These are phyloP conservation scores for Amphipyra berbera DNA, from an alignment of 2,888 invertebrate genomes.

Conservation along the genomic window DNA sequence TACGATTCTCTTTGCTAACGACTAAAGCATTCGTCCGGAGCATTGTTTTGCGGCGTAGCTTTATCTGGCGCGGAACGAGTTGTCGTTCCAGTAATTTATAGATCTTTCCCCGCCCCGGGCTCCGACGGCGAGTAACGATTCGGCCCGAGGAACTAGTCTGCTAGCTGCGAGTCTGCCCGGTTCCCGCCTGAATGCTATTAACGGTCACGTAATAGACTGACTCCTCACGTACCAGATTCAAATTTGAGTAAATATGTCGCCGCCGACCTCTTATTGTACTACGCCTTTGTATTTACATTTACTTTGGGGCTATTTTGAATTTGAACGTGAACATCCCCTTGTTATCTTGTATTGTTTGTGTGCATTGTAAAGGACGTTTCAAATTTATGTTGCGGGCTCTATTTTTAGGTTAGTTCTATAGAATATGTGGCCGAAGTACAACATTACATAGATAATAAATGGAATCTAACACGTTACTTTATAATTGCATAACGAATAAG, in stretches of 20 bases:
- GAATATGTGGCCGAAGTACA: background rate
- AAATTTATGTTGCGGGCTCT: slow-evolving; percentile 57
- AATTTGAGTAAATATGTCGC: slow-evolving; percentile 85
- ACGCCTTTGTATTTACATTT: slow-evolving; percentile 75
- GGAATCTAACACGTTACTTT: no score
- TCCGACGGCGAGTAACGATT: slow-evolving; percentile 72
- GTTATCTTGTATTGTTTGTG: slow-evolving; percentile 71
- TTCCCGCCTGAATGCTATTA: slow-evolving; percentile 79
- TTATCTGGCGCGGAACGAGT: slow-evolving; percentile 88
- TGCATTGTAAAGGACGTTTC: slow-evolving; percentile 63
- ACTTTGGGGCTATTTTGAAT: slow-evolving; percentile 74
- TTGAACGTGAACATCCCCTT: slow-evolving; percentile 68
- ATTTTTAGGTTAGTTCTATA: slow-evolving; percentile 11
- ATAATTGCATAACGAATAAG: background rate
- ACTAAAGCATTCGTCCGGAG: slow-evolving; percentile 82
- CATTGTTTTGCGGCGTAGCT: slow-evolving; percentile 87
- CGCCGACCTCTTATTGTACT: slow-evolving; percentile 76
- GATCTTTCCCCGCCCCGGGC: slow-evolving; percentile 85
- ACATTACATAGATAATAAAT: background rate
- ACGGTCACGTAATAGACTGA: slow-evolving; percentile 84
- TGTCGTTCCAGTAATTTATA: slow-evolving; percentile 88
- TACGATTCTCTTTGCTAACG: slow-evolving; percentile 81
- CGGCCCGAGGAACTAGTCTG: slow-evolving; percentile 72
- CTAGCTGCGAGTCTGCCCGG: slow-evolving; percentile 66
- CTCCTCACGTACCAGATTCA: slow-evolving; percentile 83